Conservation (phyloP, 2,797 vertebrate species). For the Ibycter americanus region DNA sequence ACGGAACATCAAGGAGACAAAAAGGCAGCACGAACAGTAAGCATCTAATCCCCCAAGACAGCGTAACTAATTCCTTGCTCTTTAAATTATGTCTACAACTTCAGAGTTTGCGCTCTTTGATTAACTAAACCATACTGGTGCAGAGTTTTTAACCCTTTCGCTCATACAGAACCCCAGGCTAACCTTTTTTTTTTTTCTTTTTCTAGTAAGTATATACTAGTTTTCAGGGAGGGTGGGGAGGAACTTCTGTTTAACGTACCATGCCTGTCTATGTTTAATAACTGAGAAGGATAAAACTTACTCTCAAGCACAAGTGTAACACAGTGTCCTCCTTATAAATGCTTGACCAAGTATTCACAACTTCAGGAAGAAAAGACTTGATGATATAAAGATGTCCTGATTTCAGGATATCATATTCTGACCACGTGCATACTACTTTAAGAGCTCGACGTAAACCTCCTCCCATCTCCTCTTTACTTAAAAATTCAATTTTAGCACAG, state of each 20-base stretch:
- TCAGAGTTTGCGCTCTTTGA: neutral
- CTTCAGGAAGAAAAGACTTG: conserved; percentile 97
- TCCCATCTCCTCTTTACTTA: conserved; percentile 99
- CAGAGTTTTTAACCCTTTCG: neutral
- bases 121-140: neutral
- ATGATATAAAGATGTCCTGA: conserved; percentile 97
- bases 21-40: neutral
- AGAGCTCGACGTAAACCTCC: conserved; percentile 94
- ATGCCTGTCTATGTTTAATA: neutral
- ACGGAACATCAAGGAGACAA: neutral
- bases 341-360: conserved; percentile 95
- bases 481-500: conserved; percentile 97
- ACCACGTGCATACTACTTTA: conserved; percentile 97
- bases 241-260: neutral
- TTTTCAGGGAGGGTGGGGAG: neutral
- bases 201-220: neutral
- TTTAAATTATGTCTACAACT: neutral
- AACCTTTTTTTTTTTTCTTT: neutral
- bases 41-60: neutral
- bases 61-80: neutral
- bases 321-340: conserved; percentile 98
- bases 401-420: conserved; percentile 95
- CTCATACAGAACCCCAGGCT: neutral
- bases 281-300: conserved; percentile 68
- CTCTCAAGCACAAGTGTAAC: conserved; percentile 97